A percentile compares a stretch with the other conserved stretches of the same genome.
Conservation (phyloP, 1,140 invertebrate species). For the Drosophila tani region DNA sequence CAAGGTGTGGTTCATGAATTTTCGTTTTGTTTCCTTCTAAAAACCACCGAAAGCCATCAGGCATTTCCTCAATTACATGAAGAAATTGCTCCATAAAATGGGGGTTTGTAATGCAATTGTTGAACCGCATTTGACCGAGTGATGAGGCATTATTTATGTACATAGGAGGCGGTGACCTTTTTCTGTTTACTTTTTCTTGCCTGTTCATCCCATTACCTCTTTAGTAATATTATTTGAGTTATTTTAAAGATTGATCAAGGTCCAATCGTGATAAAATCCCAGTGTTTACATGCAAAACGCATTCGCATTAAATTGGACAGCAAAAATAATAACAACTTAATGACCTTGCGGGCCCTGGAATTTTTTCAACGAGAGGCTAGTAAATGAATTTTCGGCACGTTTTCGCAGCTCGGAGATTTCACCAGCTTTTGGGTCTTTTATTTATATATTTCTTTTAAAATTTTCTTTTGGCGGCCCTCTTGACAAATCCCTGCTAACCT, state of each 20-base stretch:
- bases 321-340: conserved; percentile 41
- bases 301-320: conserved; percentile 5
- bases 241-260: conserved; percentile 13
- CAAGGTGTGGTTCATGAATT: conserved; percentile 31
- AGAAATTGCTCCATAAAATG: conserved; percentile 45
- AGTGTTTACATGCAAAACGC: conserved; percentile 18
- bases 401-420: conserved; percentile 58
- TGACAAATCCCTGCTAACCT: conserved; percentile 77
- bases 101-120: conserved; percentile 31
- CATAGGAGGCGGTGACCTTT: conserved; percentile 9
- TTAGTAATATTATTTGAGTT: conserved; percentile 9
- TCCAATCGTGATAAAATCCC: conserved; percentile 20
- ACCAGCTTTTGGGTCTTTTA: conserved; percentile 22
- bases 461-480: conserved; percentile 29
- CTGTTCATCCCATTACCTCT: neutral
- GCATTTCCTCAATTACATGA: conserved; percentile 40
- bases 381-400: conserved; percentile 57
- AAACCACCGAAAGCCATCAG: conserved; percentile 32
- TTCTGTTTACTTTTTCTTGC: neutral
- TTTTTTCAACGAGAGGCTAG: conserved; percentile 31
- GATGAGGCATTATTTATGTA: conserved; percentile 33
- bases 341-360: conserved; percentile 40
- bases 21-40: conserved; percentile 35
- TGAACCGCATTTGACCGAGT: conserved; percentile 1
- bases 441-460: neutral